These are phyloP conservation scores for Phylloscopus collybita DNA, from an alignment of 2,797 vertebrate genomes.

Conservation along the genomic window DNA sequence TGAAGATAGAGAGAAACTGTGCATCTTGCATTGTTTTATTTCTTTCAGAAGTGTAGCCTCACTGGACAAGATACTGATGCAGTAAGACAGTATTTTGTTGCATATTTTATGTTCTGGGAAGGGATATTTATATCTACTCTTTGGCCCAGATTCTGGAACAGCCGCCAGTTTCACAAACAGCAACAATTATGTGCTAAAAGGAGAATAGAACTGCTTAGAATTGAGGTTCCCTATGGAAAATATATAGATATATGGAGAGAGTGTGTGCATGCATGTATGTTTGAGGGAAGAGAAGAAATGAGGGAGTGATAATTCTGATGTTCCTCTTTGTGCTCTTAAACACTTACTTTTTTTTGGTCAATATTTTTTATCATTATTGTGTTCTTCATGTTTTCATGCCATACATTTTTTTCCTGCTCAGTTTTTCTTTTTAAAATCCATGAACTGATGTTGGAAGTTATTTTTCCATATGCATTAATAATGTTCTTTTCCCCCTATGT, in stretches of 20 bases:
- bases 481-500: neutral
- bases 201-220: neutral
- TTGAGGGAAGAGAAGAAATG: neutral
- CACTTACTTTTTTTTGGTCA: neutral
- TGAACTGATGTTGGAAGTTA: neutral
- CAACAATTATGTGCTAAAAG: conserved; percentile 34
- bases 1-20: neutral
- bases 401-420: neutral
- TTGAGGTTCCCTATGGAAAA: neutral
- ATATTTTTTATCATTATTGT: neutral
- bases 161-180: conserved; percentile 34
- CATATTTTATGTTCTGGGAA: conserved; percentile 60
- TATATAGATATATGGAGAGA: neutral
- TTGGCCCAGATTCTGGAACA: conserved; percentile 60
- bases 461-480: neutral
- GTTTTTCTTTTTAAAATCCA: neutral
- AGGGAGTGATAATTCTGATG: neutral
- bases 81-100: conserved; percentile 29
- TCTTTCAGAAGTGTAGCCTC: neutral
- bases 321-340: neutral
- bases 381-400: neutral
- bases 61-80: neutral
- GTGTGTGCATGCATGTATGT: neutral
- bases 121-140: conserved; percentile 47
- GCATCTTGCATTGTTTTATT: neutral